phyloP scores from a whole-genome alignment of 2,888 invertebrate genomes.

The Oscheius sp. region DNA sequence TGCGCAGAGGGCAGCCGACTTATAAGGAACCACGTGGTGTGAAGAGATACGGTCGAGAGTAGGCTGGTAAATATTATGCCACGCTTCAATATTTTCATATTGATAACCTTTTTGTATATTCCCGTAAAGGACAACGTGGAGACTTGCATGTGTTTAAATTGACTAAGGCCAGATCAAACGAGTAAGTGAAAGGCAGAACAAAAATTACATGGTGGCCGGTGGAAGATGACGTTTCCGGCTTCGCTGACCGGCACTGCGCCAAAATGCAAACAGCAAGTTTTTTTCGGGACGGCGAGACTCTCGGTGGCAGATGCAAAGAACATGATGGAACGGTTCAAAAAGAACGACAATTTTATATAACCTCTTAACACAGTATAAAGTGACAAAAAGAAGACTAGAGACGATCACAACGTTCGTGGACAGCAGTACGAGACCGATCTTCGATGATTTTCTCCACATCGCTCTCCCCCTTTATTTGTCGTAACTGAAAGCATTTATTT shows the following conservation, averaged over 20 bases:
- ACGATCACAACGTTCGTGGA: constrained; percentile 28
- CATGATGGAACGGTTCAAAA: neutral
- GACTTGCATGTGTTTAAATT: too few species aligned
- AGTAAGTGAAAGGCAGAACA: neutral
- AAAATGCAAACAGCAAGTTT: constrained; percentile 20
- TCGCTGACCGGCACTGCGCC: constrained; percentile 24
- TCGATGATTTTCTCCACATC: constrained; percentile 29
- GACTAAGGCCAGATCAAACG: neutral
- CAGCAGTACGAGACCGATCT: constrained; percentile 17
- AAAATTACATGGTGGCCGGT: constrained; percentile 8
- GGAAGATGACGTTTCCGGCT: constrained; percentile 13
- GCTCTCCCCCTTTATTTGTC: constrained; percentile 13
- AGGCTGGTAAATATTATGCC: neutral
- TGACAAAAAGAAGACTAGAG: neutral
- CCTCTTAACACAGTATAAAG: neutral
- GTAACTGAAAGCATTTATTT: too few species aligned
- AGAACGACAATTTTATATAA: neutral
- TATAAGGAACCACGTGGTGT: neutral
- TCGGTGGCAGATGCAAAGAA: constrained; percentile 9
- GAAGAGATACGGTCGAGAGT: neutral
- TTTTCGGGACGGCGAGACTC: constrained; percentile 15
- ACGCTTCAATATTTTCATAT: neutral
- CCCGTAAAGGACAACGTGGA: too few species aligned
- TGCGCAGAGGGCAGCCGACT: neutral
- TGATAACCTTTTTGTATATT: constrained; percentile 7